Evolutionary conservation across 2,888 invertebrate genomes (phyloP).

Genomic region (Clunio marinus): DNA sequence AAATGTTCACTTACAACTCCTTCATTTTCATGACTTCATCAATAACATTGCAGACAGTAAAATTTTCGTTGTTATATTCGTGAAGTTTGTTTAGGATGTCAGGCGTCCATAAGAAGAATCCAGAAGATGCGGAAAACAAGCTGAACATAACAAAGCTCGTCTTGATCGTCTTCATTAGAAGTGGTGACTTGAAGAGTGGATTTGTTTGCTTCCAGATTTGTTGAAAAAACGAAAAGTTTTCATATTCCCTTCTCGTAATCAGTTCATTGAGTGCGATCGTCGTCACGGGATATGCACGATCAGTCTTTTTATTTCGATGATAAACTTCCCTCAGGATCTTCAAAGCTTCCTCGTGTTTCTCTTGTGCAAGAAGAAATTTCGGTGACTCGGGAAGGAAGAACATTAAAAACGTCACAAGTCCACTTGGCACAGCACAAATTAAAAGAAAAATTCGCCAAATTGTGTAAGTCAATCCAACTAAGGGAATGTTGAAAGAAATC

Average conservation of each 20-base stretch:
- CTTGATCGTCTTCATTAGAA: conserved; percentile 56
- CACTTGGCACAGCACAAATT: conserved; percentile 61
- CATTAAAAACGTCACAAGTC: conserved; percentile 58
- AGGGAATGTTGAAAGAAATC: conserved; percentile 43
- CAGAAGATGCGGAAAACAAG: conserved; percentile 53
- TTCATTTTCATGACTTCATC: neutral
- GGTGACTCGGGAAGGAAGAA: conserved; percentile 71
- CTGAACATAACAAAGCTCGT: conserved; percentile 53
- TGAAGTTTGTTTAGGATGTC: conserved; percentile 57
- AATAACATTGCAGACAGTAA: conserved; percentile 20
- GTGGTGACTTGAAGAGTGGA: conserved; percentile 56
- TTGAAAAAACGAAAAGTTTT: conserved; percentile 43
- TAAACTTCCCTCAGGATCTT: conserved; percentile 59
- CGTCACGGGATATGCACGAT: conserved; percentile 54
- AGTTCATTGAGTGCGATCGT: conserved; percentile 41
- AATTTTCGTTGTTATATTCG: neutral
- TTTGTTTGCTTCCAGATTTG: conserved; percentile 58
- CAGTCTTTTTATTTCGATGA: conserved; percentile 52
- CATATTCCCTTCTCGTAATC: conserved; percentile 6
- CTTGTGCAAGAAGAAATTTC: conserved; percentile 65
- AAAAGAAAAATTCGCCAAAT: conserved; percentile 74
- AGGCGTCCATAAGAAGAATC: conserved; percentile 60
- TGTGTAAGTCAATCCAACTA: conserved; percentile 57
- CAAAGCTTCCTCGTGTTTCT: conserved; percentile 58
- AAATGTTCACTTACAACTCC: neutral